Base-by-base conservation (phyloP, 2,888 invertebrate species). In the Cremastobaeus sp. region DNA sequence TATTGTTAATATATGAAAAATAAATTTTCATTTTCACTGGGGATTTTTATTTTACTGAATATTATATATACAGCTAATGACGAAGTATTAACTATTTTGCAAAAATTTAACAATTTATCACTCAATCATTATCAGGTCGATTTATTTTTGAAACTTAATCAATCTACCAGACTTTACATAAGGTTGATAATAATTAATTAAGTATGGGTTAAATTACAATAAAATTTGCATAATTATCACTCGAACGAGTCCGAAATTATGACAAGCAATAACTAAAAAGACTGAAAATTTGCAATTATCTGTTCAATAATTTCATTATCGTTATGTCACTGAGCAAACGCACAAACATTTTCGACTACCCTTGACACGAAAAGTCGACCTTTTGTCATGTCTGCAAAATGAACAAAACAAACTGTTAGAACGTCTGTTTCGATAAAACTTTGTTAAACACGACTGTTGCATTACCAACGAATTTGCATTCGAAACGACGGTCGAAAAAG, bases 201-300 rank as follows among this genome's bases (percentile, higher is more conserved):
- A 55, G 35, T 57, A 64, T 50, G 62, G 62, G 34, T 62, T 70
- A 41, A 55, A 70, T 64, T 64, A 70, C 55, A 55, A 57, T 48
- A 32, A 32, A 32, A 32, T 32, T 32, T n/a, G 32, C 32, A 70
- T 70, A 32, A 32, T 32, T 32, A 32, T 32, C 32, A 21, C 21
- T 50, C 43, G 32, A 43, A 50, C 43, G 30, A 50, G 41, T 55
- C 37, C 47, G 20, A 62, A 55, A 39, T 48, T 45, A 52, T 30
- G 20, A 59, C 30, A 45, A 37, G 14, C 20, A 15, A 25, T n/a
- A n/a, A n/a, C n/a, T n/a, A n/a, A n/a, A n/a, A n/a, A n/a, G n/a
- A n/a, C n/a, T n/a, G n/a, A 41, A 17, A 1, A 60, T 52, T 52
- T 69, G 52, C 60, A 41, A 35, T 60, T 60, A 47, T 60, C 47